These are phyloP conservation scores for Meliscaeva auricollis DNA, from an alignment of 2,888 invertebrate species.

Conservation along the genomic window DNA sequence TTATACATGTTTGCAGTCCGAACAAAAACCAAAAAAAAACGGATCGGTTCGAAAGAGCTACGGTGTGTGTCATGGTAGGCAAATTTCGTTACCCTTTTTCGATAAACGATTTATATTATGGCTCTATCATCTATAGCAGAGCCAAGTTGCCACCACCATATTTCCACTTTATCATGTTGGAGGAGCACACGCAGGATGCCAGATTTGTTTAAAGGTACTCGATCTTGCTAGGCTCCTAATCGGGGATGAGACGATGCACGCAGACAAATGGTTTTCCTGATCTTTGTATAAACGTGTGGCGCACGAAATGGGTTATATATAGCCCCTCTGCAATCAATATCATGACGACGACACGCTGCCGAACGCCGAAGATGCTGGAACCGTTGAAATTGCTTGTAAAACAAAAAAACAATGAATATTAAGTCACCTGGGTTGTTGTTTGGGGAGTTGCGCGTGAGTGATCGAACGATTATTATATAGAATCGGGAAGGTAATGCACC, in stretches of 20 bases:
- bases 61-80: constrained; percentile 35
- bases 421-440: constrained; percentile 16
- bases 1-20: not conserved
- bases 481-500: constrained; percentile 44
- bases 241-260: not conserved
- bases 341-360: not conserved
- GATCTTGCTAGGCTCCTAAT: constrained; percentile 4
- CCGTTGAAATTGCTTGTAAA: constrained; percentile 65
- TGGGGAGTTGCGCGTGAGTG: constrained; percentile 42
- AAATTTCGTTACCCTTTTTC: constrained; percentile 50
- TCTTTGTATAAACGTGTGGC: constrained; percentile 46
- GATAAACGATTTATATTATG: constrained; percentile 64
- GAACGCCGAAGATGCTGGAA: not conserved
- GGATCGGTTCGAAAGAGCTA: not conserved
- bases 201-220: constrained; percentile 28
- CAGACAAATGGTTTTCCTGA: constrained; percentile 22
- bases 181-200: constrained; percentile 45
- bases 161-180: constrained; percentile 28
- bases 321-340: constrained; percentile 30
- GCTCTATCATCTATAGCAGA: constrained; percentile 63
- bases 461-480: constrained; percentile 55
- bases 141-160: constrained; percentile 18
- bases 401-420: constrained; percentile 63
- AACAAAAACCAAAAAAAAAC: not conserved
- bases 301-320: constrained; percentile 44